phyloP scores from a whole-genome alignment of 2,113 vertebrate species.

The Vulpes ferrilata region DNA sequence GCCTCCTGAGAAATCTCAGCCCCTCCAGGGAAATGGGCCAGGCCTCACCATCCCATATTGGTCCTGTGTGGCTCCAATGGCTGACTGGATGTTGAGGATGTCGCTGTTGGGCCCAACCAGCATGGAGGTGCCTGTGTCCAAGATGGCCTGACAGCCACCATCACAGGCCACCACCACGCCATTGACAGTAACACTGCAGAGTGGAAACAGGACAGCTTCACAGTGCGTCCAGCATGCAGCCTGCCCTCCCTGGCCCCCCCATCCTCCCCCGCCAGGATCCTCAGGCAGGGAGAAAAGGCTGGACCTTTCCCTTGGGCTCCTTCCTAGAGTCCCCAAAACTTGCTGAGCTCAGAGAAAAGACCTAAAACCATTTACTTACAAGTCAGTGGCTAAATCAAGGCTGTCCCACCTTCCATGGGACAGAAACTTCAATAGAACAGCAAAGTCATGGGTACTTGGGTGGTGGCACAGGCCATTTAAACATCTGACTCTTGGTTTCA shows the following conservation, averaged over 20 bases:
- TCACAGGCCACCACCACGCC: conserved; percentile 86
- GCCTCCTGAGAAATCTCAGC: accelerated
- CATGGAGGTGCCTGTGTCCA: conserved; percentile 90
- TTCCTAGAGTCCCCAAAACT: neutral
- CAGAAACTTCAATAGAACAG: neutral
- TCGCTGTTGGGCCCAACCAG: conserved; percentile 82
- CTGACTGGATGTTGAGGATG: conserved; percentile 82
- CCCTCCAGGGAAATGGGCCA: neutral
- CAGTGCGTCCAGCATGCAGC: accelerated
- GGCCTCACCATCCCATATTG: conserved; percentile 83
- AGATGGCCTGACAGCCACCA: conserved; percentile 89
- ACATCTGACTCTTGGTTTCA: too few species aligned
- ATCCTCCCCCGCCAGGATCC: neutral
- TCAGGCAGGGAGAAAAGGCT: neutral
- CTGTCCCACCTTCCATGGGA: neutral
- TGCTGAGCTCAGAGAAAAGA: neutral
- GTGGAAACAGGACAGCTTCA: neutral
- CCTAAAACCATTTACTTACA: neutral
- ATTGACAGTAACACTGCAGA: conserved; percentile 80
- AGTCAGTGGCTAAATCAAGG: neutral
- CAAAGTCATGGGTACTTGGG: too few species aligned
- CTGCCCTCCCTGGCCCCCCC: neutral
- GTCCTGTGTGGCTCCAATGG: conserved; percentile 79
- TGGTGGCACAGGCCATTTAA: too few species aligned
- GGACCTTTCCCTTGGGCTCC: too few species aligned